Conservation (phyloP, 2,888 invertebrate species). For the Prosopocoilus inquinatus region DNA sequence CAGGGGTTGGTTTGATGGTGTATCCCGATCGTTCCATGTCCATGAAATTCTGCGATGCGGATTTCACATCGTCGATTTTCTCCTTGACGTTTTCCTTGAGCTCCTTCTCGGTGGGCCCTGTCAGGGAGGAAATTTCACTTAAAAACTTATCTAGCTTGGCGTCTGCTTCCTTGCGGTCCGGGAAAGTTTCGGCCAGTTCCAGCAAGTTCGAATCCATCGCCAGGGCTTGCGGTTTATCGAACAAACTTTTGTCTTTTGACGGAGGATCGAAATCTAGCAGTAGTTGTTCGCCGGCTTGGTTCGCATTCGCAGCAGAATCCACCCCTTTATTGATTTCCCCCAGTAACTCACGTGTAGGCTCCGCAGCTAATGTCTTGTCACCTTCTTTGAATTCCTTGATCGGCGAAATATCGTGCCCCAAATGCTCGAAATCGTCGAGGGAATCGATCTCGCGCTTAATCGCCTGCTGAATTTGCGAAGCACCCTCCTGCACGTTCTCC, state of each 20-base stretch:
- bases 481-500: conserved; percentile 2
- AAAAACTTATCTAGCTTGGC: conserved; percentile 43
- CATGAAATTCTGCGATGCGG: conserved; percentile 42
- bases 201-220: conserved; percentile 45
- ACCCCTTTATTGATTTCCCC: conserved; percentile 49
- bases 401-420: conserved; percentile 60
- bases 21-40: conserved; percentile 40
- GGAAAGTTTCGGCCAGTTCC: conserved; percentile 46
- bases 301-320: conserved; percentile 39
- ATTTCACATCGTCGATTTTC: conserved; percentile 30
- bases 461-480: conserved; percentile 8
- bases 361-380: conserved; percentile 40
- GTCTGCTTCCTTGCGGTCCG: conserved; percentile 39
- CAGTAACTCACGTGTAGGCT: conserved; percentile 37
- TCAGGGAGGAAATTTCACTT: conserved; percentile 32
- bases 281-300: conserved; percentile 31
- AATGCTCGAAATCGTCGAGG: conserved; percentile 72
- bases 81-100: conserved; percentile 29
- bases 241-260: conserved; percentile 19
- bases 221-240: conserved; percentile 23
- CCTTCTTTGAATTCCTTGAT: conserved; percentile 37
- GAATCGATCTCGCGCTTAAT: conserved; percentile 63
- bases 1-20: not conserved
- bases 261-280: conserved; percentile 23
- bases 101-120: conserved; percentile 25